phyloP scores from a whole-genome alignment of 2,888 invertebrate genomes.

The Plebejus melissa region DNA sequence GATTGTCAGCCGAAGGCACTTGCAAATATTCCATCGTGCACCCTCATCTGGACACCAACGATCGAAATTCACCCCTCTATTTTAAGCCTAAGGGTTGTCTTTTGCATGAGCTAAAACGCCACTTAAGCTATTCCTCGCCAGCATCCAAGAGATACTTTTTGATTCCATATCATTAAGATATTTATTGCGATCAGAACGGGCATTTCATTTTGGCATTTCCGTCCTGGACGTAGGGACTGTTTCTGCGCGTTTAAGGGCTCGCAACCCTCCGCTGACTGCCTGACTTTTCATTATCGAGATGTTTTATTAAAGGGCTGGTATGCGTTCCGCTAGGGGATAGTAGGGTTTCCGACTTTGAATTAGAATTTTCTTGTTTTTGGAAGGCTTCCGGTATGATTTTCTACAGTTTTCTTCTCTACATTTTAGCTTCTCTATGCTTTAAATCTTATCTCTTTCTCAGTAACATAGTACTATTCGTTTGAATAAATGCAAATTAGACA shows the following conservation, averaged over 20 bases:
- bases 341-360: conserved; percentile 52
- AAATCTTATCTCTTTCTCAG: too few relatives aligned
- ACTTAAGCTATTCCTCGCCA: conserved; percentile 48
- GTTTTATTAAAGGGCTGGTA: conserved; percentile 75
- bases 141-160: conserved; percentile 66
- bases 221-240: conserved; percentile 53
- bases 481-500: not conserved
- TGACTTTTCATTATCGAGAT: conserved; percentile 80
- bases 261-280: conserved; percentile 73
- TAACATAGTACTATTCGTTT: not conserved
- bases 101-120: conserved; percentile 40
- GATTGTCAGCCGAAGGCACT: conserved; percentile 69
- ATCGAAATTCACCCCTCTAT: conserved; percentile 42
- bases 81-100: conserved; percentile 46
- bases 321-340: conserved; percentile 51
- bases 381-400: not conserved
- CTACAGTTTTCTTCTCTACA: too few relatives aligned
- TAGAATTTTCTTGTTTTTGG: not conserved
- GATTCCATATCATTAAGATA: conserved; percentile 78
- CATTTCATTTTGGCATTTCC: conserved; percentile 60
- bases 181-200: conserved; percentile 61
- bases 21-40: conserved; percentile 44
- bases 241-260: conserved; percentile 60
- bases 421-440: too few relatives aligned
- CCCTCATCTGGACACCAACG: conserved; percentile 31